Base-by-base conservation (phyloP, 2,888 invertebrate genomes). In the Cantharis nigra region DNA sequence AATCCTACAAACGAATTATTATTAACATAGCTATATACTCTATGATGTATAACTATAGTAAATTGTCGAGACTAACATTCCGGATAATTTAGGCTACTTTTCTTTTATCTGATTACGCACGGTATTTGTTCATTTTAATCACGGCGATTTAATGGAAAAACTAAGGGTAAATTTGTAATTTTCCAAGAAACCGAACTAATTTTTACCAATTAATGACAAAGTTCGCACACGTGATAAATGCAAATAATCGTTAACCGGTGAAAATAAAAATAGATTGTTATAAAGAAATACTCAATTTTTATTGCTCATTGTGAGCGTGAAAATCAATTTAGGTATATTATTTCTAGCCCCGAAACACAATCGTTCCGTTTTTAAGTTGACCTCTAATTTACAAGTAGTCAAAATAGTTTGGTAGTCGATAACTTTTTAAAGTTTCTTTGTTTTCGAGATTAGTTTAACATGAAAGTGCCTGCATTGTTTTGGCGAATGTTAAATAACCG, bases 71-170 rank as follows among this genome's bases (percentile, higher is more conserved):
- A 77, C 70, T 74, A 70, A 69, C 71, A 75, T 71, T 70, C 72
- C 77, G 79, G 78, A 79, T 78, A 80, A 80, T 78, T 80, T 76
- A 70, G 74, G 76, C 72, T 78, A 70, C 75, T 79, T 75, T 76
- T 75, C 18, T 74, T 76, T 79, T 80, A 80, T 80, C 79, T 78
- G 79, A 80, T 80, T 74, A 65, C 33, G 76, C 79, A 80, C 78
- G 79, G 78, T 74, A 80, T 80, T 78, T 76, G 79, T 77, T 76
- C 78, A 76, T 79, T 79, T 79, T 76, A 74, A 78, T 75, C 63
- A 71, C 67, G 72, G 26, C 75, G 72, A 75, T 77, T 78, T 72
- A 75, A 75, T 74, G 71, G 75, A 75, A 70, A 73, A 78, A 64
- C 63, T 64, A 49, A 65, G 74, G 73, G 73, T 71, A 73, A 49